Conservation (phyloP, 2,113 vertebrate species). For the Salvelinus namaycush region DNA sequence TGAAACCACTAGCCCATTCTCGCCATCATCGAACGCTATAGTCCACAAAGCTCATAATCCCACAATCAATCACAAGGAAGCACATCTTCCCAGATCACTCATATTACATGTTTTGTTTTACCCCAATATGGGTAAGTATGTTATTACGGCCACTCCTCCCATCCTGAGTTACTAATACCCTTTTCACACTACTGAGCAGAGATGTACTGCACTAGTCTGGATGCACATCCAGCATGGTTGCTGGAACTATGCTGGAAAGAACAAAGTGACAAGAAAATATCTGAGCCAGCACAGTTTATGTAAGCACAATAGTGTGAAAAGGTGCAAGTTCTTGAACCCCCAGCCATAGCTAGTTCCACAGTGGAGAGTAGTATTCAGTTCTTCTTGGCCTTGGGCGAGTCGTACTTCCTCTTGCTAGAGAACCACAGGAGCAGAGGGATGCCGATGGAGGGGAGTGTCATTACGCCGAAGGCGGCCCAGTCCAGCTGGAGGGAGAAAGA, state of each 20-base stretch:
- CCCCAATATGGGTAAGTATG: conserved; percentile 71
- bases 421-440: conserved; percentile 96
- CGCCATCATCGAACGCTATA: not conserved
- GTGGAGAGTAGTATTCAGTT: conserved; percentile 73
- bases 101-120: conserved; percentile 29
- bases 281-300: too few relatives aligned
- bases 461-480: conserved; percentile 95
- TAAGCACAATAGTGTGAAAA: too few relatives aligned
- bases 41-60: not conserved
- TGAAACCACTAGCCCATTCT: not conserved
- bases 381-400: conserved; percentile 90
- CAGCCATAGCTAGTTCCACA: not conserved
- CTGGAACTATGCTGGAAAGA: too few relatives aligned
- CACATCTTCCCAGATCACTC: conserved; percentile 18
- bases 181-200: too few relatives aligned
- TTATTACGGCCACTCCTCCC: conserved; percentile 9
- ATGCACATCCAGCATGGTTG: too few relatives aligned
- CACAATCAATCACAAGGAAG: not conserved
- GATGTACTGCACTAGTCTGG: too few relatives aligned
- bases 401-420: conserved; percentile 95
- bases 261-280: too few relatives aligned
- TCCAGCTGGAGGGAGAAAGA: conserved; percentile 77
- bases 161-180: too few relatives aligned
- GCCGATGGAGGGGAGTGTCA: conserved; percentile 96
- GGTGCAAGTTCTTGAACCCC: not conserved